phyloP scores from a whole-genome alignment of 1,140 invertebrate genomes.

The Cheumatopsyche charites region DNA sequence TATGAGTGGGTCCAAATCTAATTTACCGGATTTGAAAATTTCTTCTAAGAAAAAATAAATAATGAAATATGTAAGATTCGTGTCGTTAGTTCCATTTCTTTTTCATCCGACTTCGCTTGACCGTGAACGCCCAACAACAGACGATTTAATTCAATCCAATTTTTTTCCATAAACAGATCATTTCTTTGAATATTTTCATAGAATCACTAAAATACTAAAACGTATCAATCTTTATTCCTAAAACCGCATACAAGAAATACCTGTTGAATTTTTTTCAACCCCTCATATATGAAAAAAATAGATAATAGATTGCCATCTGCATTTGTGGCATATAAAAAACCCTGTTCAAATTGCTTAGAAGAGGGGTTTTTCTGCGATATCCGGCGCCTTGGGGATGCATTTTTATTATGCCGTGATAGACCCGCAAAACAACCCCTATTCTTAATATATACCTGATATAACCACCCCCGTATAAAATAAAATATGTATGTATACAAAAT shows the following conservation, averaged over 20 bases:
- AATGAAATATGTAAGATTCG: slow-evolving; percentile 3
- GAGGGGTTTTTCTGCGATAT: slow-evolving; percentile 31
- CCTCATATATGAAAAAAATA: slow-evolving; percentile 16
- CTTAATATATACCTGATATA: neutral
- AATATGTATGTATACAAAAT: too few species aligned
- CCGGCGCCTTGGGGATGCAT: slow-evolving; percentile 37
- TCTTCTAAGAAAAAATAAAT: slow-evolving; percentile 1
- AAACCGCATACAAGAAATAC: slow-evolving; percentile 1
- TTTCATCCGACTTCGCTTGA: slow-evolving; percentile 2
- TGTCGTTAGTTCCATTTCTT: neutral
- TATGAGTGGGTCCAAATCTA: slow-evolving; percentile 17
- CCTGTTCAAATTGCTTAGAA: slow-evolving; percentile 35
- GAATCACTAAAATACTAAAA: too few species aligned
- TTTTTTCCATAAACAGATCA: neutral
- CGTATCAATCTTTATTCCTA: too few species aligned
- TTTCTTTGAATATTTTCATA: too few species aligned
- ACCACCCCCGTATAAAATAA: too few species aligned
- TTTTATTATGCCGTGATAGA: slow-evolving; percentile 36
- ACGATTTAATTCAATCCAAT: slow-evolving; percentile 14
- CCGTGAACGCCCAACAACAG: slow-evolving; percentile 23
- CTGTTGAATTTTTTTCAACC: slow-evolving; percentile 30
- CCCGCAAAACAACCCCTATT: slow-evolving; percentile 8
- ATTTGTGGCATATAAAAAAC: slow-evolving; percentile 34
- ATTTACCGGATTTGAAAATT: slow-evolving; percentile 6
- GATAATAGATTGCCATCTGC: slow-evolving; percentile 40